Evolutionary conservation across 2,888 invertebrate genomes (phyloP).

Genomic region (Bhutanitis thaidina): DNA sequence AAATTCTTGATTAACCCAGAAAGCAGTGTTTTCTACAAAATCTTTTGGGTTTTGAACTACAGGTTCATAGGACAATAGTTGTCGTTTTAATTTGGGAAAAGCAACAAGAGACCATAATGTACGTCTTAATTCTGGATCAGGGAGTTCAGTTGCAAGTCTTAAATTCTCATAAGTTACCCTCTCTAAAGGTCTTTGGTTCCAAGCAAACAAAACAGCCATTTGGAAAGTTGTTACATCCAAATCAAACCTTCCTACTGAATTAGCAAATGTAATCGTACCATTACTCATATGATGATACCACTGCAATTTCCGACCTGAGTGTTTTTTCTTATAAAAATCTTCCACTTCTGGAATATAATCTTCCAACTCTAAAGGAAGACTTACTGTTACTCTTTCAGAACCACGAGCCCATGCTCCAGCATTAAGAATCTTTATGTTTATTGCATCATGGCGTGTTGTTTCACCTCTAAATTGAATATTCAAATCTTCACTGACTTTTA

Average conservation of each 20-base stretch:
- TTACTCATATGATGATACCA: constrained; percentile 99
- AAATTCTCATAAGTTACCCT: constrained; percentile 98
- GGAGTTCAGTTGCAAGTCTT: constrained; percentile 96
- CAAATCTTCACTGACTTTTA: constrained; percentile 98
- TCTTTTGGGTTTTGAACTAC: constrained; percentile 93
- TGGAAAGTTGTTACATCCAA: constrained; percentile 99
- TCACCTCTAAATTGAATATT: constrained; percentile 95
- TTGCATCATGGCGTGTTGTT: constrained; percentile 90
- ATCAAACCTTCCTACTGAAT: constrained; percentile 95
- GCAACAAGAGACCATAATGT: constrained; percentile 98
- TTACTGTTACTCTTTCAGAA: constrained; percentile 96
- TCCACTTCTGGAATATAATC: constrained; percentile 99
- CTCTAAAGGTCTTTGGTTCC: constrained; percentile 97
- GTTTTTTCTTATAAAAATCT: constrained; percentile 98
- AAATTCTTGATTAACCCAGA: constrained; percentile 99
- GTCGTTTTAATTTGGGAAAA: constrained; percentile 97
- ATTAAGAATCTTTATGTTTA: constrained; percentile 99
- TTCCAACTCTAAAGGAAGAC: constrained; percentile 97
- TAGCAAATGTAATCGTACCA: constrained; percentile 97
- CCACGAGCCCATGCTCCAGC: constrained; percentile 99
- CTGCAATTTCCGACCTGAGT: constrained; percentile 97
- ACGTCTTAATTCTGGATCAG: constrained; percentile 95
- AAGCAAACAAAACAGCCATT: constrained; percentile 99
- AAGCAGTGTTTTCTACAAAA: constrained; percentile 94
- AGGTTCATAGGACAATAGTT: constrained; percentile 91